These are phyloP conservation scores for Synchiropus splendidus DNA, from an alignment of 2,113 vertebrate species.

Conservation along the genomic window DNA sequence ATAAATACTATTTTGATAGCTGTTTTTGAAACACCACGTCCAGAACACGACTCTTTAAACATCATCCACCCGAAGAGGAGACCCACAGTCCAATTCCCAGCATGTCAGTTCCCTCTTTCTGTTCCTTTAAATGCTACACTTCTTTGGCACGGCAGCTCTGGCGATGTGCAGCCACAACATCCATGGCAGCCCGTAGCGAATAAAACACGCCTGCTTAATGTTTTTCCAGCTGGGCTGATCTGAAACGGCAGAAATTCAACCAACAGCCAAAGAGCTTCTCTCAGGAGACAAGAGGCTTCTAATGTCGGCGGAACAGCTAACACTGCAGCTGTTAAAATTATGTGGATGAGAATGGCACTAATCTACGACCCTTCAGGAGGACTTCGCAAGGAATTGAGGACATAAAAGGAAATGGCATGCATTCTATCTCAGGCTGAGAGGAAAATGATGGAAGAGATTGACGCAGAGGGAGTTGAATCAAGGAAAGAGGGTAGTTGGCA, in stretches of 20 bases:
- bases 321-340: conserved; percentile 66
- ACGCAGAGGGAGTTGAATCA: conserved; percentile 11
- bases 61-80: too few relatives aligned
- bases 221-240: conserved; percentile 60
- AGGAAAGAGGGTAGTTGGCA: conserved; percentile 21
- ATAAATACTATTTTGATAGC: too few relatives aligned
- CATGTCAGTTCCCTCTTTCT: too few relatives aligned
- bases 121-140: conserved; percentile 33
- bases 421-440: conserved; percentile 28
- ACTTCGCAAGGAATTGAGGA: conserved; percentile 49
- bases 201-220: conserved; percentile 55
- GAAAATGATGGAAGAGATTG: conserved; percentile 33
- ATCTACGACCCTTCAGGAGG: conserved; percentile 56
- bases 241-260: conserved; percentile 59
- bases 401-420: conserved; percentile 46
- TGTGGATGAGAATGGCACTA: conserved; percentile 59
- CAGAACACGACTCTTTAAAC: too few relatives aligned
- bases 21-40: too few relatives aligned
- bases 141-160: conserved; percentile 33
- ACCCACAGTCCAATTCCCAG: too few relatives aligned
- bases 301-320: conserved; percentile 52
- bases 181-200: conserved; percentile 27
- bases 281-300: conserved; percentile 55
- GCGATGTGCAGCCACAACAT: conserved; percentile 40
- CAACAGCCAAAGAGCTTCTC: conserved; percentile 52